Conservation (phyloP, 2,888 invertebrate genomes). For the Tetheella fluctuosa region DNA sequence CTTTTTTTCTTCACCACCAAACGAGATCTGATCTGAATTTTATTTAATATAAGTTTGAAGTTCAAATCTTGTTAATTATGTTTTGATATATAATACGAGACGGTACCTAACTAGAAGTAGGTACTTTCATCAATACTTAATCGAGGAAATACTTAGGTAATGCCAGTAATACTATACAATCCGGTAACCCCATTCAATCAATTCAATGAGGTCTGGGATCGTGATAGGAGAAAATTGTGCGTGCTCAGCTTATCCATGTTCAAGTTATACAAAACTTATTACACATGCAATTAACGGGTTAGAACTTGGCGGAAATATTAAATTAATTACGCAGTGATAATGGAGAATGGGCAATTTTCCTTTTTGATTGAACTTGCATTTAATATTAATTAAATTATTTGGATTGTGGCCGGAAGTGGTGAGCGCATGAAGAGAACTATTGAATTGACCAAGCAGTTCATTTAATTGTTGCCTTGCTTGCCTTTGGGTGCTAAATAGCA, state of each 20-base stretch:
- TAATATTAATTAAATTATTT: too few species aligned
- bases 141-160: background rate
- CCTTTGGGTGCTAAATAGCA: too few species aligned
- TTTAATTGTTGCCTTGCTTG: too few species aligned
- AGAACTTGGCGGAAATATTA: background rate
- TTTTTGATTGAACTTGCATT: background rate
- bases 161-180: conserved; percentile 3
- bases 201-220: conserved; percentile 5
- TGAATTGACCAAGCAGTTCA: too few species aligned
- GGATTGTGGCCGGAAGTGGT: too few species aligned
- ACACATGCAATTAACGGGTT: conserved; percentile 2
- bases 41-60: too few species aligned
- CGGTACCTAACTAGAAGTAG: background rate
- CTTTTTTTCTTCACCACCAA: too few species aligned
- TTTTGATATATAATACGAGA: too few species aligned
- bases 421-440: too few species aligned
- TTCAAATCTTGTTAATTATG: too few species aligned
- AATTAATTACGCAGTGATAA: background rate
- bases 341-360: background rate
- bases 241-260: conserved; percentile 7
- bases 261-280: conserved; percentile 2
- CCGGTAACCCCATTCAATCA: conserved; percentile 6
- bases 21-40: too few species aligned
- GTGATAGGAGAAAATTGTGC: conserved; percentile 9
- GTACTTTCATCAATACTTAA: background rate